Conservation (phyloP, 2,113 vertebrate species). For the Muscicapa adusta region DNA sequence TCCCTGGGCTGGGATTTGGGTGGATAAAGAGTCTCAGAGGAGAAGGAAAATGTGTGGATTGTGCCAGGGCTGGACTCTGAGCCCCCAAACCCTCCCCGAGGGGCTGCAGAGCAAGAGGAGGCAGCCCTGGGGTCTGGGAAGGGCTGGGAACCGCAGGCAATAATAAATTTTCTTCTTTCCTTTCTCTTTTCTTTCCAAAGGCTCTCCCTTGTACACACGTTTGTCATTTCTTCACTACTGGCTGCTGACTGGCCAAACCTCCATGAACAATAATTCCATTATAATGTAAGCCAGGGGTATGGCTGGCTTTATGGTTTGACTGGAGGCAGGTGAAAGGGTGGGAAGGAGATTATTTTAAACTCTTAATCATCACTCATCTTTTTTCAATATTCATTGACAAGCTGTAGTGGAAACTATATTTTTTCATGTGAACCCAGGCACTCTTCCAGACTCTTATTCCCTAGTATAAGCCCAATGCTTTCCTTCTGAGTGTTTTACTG, state of each 20-base stretch:
- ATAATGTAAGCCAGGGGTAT: conserved; percentile 39
- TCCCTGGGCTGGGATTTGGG: background rate
- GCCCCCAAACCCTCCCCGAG: too few relatives aligned
- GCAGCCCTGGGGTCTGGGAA: too few relatives aligned
- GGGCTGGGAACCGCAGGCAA: too few relatives aligned
- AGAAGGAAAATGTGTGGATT: rapidly evolving
- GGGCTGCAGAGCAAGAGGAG: too few relatives aligned
- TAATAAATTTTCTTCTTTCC: conserved; percentile 69
- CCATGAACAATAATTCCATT: conserved; percentile 12
- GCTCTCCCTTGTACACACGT: conserved; percentile 3
- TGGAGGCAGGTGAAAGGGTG: conserved; percentile 60
- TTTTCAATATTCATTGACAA: conserved; percentile 45
- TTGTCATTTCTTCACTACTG: conserved; percentile 12
- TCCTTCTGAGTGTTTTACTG: background rate
- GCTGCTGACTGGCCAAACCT: conserved; percentile 20
- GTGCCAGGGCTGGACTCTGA: background rate
- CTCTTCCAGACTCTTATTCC: background rate
- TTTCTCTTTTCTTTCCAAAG: conserved; percentile 32
- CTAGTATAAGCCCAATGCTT: background rate
- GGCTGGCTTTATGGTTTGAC: conserved; percentile 37
- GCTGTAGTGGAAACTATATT: background rate
- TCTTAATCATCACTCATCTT: conserved; percentile 48
- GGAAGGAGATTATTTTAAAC: conserved; percentile 55
- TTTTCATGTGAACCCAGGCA: background rate
- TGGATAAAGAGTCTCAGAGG: background rate